phyloP scores from a whole-genome alignment of 1,140 invertebrate species.

The Homarus americanus region DNA sequence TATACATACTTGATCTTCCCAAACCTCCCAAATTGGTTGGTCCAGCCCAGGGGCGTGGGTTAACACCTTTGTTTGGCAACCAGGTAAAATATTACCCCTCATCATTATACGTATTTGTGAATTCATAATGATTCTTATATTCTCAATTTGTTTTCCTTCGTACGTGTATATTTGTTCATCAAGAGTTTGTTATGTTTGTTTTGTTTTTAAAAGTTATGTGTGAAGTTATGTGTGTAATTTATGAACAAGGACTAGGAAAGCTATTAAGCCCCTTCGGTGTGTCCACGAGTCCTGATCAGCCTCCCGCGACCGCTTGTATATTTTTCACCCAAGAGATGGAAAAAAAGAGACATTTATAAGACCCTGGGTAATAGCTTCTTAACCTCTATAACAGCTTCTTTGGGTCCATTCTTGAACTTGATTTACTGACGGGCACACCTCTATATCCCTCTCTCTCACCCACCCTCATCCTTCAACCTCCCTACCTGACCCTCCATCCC shows the following conservation, averaged over 20 bases:
- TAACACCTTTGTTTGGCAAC: constrained; percentile 49
- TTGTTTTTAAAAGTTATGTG: too few relatives aligned
- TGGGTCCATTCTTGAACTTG: background rate
- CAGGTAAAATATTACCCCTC: constrained; percentile 25
- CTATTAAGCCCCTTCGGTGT: background rate
- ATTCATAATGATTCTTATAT: background rate
- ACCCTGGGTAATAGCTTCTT: constrained; percentile 25
- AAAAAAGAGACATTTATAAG: constrained; percentile 19
- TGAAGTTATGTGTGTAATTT: background rate
- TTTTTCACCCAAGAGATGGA: background rate
- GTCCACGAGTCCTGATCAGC: background rate
- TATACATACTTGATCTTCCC: background rate
- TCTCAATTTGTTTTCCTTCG: background rate
- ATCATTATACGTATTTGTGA: background rate
- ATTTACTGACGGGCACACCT: background rate
- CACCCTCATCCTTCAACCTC: too few relatives aligned
- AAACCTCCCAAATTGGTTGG: background rate
- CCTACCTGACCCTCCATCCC: too few relatives aligned
- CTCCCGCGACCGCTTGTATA: background rate
- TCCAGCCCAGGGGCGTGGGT: constrained; percentile 39
- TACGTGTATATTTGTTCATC: background rate
- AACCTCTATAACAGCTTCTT: constrained; percentile 28
- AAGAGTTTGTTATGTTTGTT: background rate
- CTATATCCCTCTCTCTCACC: background rate
- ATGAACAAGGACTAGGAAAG: background rate